These are phyloP conservation scores for Rhabdomys pumilio DNA, from an alignment of 2,797 vertebrate genomes.

Conservation along the genomic window DNA sequence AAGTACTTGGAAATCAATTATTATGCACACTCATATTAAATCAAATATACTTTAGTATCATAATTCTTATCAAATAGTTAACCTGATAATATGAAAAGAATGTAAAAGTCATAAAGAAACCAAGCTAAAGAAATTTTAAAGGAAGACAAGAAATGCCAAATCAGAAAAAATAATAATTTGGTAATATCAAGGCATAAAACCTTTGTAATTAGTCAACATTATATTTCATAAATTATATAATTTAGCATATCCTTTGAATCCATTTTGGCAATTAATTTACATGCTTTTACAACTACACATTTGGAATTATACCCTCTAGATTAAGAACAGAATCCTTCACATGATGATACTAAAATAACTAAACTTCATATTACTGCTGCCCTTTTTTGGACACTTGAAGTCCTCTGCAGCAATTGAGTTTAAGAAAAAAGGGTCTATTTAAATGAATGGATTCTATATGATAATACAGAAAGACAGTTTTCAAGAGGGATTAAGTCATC, in stretches of 20 bases:
- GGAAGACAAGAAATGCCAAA: neutral
- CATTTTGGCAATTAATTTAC: neutral
- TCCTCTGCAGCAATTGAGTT: neutral
- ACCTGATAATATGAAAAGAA: neutral
- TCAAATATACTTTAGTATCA: neutral
- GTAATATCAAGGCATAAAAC: neutral
- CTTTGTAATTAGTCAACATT: neutral
- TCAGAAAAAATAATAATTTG: neutral
- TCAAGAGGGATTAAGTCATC: too few species aligned
- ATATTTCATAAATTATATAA: neutral
- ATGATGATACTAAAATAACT: neutral
- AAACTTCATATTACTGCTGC: accelerated
- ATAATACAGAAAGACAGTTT: neutral
- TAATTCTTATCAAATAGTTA: neutral
- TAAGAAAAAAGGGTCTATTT: neutral
- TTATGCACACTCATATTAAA: conserved; percentile 1
- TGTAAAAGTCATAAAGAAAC: neutral
- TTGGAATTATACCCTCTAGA: neutral
- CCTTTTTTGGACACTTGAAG: neutral
- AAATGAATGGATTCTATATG: neutral
- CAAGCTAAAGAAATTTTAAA: conserved; percentile 36
- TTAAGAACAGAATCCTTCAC: neutral
- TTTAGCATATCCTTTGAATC: neutral
- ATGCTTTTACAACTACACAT: neutral
- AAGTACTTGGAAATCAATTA: neutral